A percentile compares a stretch with the other conserved stretches of the same genome.
Evolutionary conservation across 2,888 invertebrate species (phyloP).

Genomic region (Nomada fucata): DNA sequence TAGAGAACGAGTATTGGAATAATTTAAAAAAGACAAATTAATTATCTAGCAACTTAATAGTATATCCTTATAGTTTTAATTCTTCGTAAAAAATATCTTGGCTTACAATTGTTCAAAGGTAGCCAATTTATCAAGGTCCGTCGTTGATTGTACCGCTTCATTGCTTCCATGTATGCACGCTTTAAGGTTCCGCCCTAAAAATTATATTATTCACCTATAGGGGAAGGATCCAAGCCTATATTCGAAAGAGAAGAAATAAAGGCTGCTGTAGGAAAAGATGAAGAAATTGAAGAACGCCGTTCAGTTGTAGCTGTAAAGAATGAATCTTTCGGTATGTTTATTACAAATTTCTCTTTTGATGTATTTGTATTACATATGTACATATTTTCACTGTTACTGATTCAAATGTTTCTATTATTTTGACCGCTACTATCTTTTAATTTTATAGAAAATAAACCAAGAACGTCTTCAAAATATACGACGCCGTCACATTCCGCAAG

Average conservation of each 20-base stretch:
- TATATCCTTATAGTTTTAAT: background rate
- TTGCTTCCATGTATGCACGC: constrained; percentile 5
- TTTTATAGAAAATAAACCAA: constrained; percentile 25
- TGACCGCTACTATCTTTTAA: constrained; percentile 9
- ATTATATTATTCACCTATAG: constrained; percentile 52
- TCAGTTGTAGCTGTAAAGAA: constrained; percentile 62
- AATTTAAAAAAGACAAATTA: background rate
- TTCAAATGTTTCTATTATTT: background rate
- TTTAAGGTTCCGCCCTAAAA: constrained; percentile 14
- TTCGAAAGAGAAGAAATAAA: constrained; percentile 76
- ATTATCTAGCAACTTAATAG: background rate
- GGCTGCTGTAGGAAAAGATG: constrained; percentile 6
- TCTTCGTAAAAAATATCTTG: background rate
- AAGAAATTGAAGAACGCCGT: constrained; percentile 68
- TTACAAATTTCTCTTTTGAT: background rate
- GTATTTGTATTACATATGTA: background rate
- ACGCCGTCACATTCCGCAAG: constrained; percentile 34
- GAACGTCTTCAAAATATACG: constrained; percentile 34
- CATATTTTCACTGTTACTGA: background rate
- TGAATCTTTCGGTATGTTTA: constrained; percentile 54
- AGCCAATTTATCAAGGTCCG: constrained; percentile 23
- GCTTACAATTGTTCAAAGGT: constrained; percentile 50
- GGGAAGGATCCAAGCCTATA: constrained; percentile 76
- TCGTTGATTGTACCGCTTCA: constrained; percentile 16
- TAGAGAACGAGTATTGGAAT: background rate